Evolutionary conservation across 2,113 vertebrate genomes (phyloP), one percentile per base, ranked within the genome.

Genomic region (Chaenogobius annularis): DNA sequence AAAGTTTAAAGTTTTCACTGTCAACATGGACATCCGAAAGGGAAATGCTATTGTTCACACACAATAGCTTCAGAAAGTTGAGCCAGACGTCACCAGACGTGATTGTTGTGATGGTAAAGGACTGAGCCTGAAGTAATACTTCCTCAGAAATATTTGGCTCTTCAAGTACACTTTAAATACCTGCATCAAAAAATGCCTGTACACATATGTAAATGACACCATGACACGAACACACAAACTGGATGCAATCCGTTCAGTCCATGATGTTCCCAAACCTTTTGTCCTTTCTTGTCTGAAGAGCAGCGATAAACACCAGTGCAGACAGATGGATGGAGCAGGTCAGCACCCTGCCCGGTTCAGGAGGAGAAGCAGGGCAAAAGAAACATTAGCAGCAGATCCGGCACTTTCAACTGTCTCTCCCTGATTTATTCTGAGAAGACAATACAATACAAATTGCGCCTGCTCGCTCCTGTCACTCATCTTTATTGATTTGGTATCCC

Each of bases 401-500:
- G 81, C 66, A 78, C 66, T 85, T 89, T 85, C 69, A 85, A 89
- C 88, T 77, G 69, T 64, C 77, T 71, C 72, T 75, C 11, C 64
- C 83, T 88, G 82, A 90, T 91, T 87, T 88, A 84, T 83, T 90
- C 74, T 11, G 26, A 75, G 74, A 78, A 86, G 72, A 73, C 79
- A 85, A 68, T 77, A 72, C 79, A 85, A 68, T 77, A 63, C 69
- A 81, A 77, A 88, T 87, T 83, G 83, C 76, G 71, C 63, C 40
- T 63, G 76, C 75, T 82, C 82, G 74, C 66, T 90, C 84, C 80
- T 81, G 81, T 87, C 90, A 89, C 81, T 87, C 91, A 85, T 68
- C 82, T 69, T 83, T 87, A 94, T 93, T 71, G 93, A 94, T 92
- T 91, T 80, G 64, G 82, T 85, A 85, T 91, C 83, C 73, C 75